Base-by-base conservation (phyloP, 2,797 vertebrate species). In the Epinephelus coioides region DNA sequence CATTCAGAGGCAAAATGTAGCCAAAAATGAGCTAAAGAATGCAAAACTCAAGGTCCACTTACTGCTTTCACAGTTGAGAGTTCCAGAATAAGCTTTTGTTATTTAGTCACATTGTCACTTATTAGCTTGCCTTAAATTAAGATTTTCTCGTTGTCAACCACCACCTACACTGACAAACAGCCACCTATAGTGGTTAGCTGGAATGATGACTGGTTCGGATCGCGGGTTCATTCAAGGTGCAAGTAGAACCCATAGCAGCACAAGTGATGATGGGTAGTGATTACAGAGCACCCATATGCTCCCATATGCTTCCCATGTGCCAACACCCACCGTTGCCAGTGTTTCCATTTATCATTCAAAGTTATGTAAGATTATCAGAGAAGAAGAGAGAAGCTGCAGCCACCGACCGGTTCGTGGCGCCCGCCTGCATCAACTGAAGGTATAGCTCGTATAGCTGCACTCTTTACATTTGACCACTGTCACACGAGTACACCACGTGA, bases 401-500 rank as follows among this genome's bases (percentile, higher is more conserved):
- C 60, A 44, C 60, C 19, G 14, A 12, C 47, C 17, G 40, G 44
- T 21, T 59, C 19, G 57, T 14, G 47, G 23, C 61, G 44, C 47
- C 11, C 1, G 13, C 64, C 6, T 9, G 2, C 2, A 1, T 10
- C 50, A 12, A 8, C 21, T 11, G n/a, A 6, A 13, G 5, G 27
- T 61, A 14, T 5, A 14, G 23, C 47, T 19, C 55, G 69, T 47
- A 74, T 60, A 53, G 27, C 3, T 65, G 66, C 27, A 17, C 21
- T 18, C 65, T 73, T 43, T 71, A 78, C 55, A 23, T 80, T 46
- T 18, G 11, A 56, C 8, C 59, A 9, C 23, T 19, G 67, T 83
- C 69, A 74, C 75, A 61, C 81, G 51, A 60, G n/a, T 60, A 27
- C 51, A 57, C 70, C 93, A 94, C 91, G 94, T 94, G 93, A 93